Evolutionary conservation across 1,140 invertebrate species (phyloP).

Genomic region (Apis dorsata): DNA sequence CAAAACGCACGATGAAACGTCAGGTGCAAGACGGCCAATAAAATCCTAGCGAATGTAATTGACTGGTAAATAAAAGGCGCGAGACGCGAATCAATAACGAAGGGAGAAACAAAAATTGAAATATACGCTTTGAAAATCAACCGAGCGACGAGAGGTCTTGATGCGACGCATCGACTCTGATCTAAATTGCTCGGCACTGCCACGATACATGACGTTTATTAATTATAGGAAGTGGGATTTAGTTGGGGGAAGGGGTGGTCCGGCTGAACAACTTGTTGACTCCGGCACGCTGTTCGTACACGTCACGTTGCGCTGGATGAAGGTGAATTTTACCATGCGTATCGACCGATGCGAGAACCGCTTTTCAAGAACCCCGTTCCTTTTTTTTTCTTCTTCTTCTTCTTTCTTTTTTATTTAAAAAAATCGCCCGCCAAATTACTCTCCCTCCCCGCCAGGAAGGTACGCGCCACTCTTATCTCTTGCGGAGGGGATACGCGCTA

Average conservation of each 20-base stretch:
- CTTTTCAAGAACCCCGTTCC: neutral
- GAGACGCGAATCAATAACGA: slow-evolving; percentile 56
- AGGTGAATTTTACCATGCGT: slow-evolving; percentile 41
- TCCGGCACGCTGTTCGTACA: slow-evolving; percentile 57
- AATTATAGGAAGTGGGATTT: slow-evolving; percentile 73
- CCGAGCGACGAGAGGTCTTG: slow-evolving; percentile 57
- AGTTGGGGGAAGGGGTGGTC: slow-evolving; percentile 66
- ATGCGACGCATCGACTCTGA: slow-evolving; percentile 53
- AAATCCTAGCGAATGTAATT: slow-evolving; percentile 48
- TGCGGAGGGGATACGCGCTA: too few species aligned
- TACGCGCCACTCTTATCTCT: too few species aligned
- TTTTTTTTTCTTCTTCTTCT: neutral
- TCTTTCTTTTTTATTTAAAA: neutral
- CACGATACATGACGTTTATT: slow-evolving; percentile 69
- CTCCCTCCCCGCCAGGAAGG: too few species aligned
- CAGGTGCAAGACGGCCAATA: slow-evolving; percentile 53
- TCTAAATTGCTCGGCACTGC: slow-evolving; percentile 64
- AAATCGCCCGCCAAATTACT: too few species aligned
- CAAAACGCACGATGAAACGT: slow-evolving; percentile 51
- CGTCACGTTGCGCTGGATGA: slow-evolving; percentile 36
- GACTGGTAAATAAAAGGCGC: slow-evolving; percentile 58
- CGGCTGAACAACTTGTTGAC: slow-evolving; percentile 71
- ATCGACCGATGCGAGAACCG: neutral
- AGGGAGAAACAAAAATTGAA: slow-evolving; percentile 60
- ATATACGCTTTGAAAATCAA: slow-evolving; percentile 63